phyloP scores from a whole-genome alignment of 2,113 vertebrate species.

The Myotis davidii region DNA sequence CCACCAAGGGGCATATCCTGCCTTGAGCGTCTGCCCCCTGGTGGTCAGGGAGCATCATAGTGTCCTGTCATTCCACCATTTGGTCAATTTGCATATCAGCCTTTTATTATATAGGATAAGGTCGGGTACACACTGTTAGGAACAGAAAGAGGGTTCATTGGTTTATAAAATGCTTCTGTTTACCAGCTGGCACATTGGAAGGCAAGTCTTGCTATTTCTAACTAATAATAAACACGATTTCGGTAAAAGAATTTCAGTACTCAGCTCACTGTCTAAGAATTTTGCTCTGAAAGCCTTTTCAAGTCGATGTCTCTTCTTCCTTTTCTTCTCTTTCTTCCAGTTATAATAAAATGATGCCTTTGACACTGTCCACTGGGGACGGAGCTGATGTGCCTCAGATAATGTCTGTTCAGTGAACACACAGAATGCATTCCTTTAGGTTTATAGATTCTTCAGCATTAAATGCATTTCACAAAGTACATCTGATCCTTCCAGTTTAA shows the following conservation, averaged over 20 bases:
- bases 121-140: neutral
- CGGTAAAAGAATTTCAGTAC: neutral
- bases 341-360: neutral
- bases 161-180: neutral
- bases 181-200: neutral
- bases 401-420: neutral
- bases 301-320: neutral
- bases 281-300: neutral
- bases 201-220: neutral
- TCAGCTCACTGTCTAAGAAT: neutral
- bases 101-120: neutral
- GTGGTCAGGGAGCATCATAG: too few species aligned
- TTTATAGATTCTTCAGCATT: neutral
- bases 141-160: neutral
- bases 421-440: neutral
- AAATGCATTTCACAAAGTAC: neutral
- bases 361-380: neutral
- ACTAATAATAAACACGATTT: neutral
- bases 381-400: neutral
- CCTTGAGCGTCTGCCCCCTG: too few species aligned
- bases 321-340: neutral
- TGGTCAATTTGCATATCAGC: too few species aligned
- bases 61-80: accelerated
- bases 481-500: neutral
- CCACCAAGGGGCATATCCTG: too few species aligned